A percentile compares a stretch with the other conserved stretches of the same genome.
Evolutionary conservation across 1,140 invertebrate species (phyloP).

Genomic region (Procambarus virginalis): DNA sequence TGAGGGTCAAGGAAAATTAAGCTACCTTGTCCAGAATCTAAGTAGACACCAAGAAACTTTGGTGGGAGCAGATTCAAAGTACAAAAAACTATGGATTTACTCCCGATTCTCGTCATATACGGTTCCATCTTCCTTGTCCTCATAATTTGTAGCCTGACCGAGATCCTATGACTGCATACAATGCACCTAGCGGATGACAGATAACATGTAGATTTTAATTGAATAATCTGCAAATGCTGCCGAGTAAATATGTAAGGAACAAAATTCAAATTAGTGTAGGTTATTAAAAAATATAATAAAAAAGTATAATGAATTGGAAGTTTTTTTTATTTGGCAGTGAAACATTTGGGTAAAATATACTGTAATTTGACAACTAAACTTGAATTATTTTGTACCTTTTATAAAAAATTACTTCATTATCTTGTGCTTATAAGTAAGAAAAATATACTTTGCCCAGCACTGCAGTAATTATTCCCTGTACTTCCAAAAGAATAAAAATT

Average conservation of each 20-base stretch:
- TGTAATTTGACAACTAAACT: no score
- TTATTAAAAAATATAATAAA: not conserved
- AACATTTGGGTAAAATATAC: not conserved
- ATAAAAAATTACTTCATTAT: no score
- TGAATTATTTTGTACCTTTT: no score
- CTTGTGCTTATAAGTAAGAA: no score
- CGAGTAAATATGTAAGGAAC: not conserved
- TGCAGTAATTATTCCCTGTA: no score
- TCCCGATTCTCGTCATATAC: slow-evolving; percentile 37
- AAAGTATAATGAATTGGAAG: not conserved
- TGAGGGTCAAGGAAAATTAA: slow-evolving; percentile 42
- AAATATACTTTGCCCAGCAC: no score
- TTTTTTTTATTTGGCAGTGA: slow-evolving; percentile 1
- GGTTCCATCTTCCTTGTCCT: slow-evolving; percentile 38
- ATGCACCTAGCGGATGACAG: slow-evolving; percentile 48
- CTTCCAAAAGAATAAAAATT: not conserved
- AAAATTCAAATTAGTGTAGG: not conserved
- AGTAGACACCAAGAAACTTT: slow-evolving; percentile 37
- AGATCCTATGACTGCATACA: slow-evolving; percentile 58
- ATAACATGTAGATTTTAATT: slow-evolving; percentile 15
- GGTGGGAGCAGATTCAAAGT: slow-evolving; percentile 56
- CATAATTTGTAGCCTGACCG: slow-evolving; percentile 33
- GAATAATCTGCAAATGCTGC: slow-evolving; percentile 15
- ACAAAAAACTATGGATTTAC: slow-evolving; percentile 59
- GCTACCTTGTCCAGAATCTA: slow-evolving; percentile 23